Conservation (phyloP, 2,888 invertebrate genomes). For the Dilophus febrilis region DNA sequence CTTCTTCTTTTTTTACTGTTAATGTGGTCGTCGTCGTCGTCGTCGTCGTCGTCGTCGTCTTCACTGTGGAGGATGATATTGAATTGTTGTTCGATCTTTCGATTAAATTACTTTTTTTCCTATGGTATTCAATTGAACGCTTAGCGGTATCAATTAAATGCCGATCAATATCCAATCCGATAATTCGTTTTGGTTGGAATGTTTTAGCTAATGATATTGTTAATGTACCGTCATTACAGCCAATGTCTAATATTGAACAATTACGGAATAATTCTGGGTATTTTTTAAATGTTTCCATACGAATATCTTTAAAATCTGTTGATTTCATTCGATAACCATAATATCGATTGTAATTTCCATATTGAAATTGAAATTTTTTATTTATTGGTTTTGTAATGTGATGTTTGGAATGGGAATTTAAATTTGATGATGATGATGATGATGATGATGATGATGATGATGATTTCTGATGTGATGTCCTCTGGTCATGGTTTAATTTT, state of each 20-base stretch:
- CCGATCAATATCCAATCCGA: conserved; percentile 72
- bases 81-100: no score
- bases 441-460: no score
- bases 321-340: conserved; percentile 67
- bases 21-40: neutral
- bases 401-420: no score
- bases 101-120: neutral
- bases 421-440: no score
- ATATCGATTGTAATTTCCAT: conserved; percentile 38
- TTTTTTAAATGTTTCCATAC: conserved; percentile 45
- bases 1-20: conserved; percentile 1
- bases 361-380: no score
- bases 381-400: no score
- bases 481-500: no score
- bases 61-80: no score
- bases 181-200: conserved; percentile 47
- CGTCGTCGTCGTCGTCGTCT: neutral
- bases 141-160: conserved; percentile 38
- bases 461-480: no score
- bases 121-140: conserved; percentile 3
- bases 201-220: conserved; percentile 60
- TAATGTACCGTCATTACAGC: conserved; percentile 74
- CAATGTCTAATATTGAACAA: conserved; percentile 68
- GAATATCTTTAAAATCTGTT: conserved; percentile 42
- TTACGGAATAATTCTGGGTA: conserved; percentile 49